phyloP scores from a whole-genome alignment of 35 echinoderm and acorn worm species.

The Lytechinus variegatus region DNA sequence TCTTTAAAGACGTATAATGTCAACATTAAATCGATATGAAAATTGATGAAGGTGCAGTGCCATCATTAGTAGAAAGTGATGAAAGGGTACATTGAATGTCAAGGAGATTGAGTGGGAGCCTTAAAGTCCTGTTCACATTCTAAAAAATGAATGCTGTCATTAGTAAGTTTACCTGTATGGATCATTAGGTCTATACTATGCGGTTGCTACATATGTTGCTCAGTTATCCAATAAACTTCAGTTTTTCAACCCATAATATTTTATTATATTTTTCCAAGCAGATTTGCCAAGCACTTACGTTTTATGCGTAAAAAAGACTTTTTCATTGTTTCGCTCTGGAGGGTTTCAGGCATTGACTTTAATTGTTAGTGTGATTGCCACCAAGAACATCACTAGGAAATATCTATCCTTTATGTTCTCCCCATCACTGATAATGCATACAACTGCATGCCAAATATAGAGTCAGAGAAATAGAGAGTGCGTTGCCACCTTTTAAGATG shows the following conservation, averaged over 20 bases:
- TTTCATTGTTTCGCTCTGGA: not conserved
- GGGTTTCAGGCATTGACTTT: not conserved
- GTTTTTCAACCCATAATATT: not conserved
- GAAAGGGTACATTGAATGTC: not conserved
- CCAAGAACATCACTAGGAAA: not conserved
- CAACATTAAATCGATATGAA: not conserved
- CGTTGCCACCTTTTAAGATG: conserved; percentile 28
- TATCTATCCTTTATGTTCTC: not conserved
- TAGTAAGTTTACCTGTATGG: too few species aligned
- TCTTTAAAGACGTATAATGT: not conserved
- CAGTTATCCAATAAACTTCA: not conserved
- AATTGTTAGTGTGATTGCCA: not conserved
- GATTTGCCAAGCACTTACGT: too few species aligned
- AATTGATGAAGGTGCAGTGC: not conserved
- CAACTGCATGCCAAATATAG: not conserved
- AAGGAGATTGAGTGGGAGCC: not conserved
- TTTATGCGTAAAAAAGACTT: not conserved
- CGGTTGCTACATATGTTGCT: not conserved
- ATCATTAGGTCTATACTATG: too few species aligned
- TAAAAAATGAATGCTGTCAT: too few species aligned
- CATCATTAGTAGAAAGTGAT: not conserved
- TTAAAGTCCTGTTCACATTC: not conserved
- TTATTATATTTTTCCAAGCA: not conserved
- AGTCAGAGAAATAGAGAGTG: not conserved
- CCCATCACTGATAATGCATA: not conserved